phyloP scores from a whole-genome alignment of 2,113 vertebrate genomes.

The Pseudorasbora parva region DNA sequence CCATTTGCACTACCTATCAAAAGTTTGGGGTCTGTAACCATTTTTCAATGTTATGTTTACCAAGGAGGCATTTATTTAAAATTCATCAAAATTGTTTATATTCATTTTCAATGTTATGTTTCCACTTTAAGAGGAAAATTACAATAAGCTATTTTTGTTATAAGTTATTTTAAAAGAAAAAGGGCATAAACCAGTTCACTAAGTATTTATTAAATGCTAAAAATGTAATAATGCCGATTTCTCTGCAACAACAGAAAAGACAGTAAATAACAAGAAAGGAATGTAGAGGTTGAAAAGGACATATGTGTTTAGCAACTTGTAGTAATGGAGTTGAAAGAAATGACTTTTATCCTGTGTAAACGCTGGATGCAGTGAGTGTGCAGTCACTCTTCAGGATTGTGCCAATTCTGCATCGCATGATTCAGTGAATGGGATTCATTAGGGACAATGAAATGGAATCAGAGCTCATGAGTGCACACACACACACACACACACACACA shows the following conservation, averaged over 20 bases:
- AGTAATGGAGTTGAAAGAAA: slow-evolving; percentile 58
- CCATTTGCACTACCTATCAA: no score
- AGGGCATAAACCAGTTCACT: slow-evolving; percentile 42
- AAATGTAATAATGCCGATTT: slow-evolving; percentile 69
- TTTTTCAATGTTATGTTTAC: not conserved
- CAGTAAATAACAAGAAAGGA: not conserved
- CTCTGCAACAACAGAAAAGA: not conserved
- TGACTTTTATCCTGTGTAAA: slow-evolving; percentile 63
- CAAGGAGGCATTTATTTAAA: no score
- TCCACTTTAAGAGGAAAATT: slow-evolving; percentile 10
- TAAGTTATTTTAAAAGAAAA: slow-evolving; percentile 63
- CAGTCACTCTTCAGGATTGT: slow-evolving; percentile 63
- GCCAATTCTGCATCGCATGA: slow-evolving; percentile 71
- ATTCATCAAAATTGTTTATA: no score
- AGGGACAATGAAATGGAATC: slow-evolving; percentile 62
- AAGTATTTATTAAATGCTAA: slow-evolving; percentile 63
- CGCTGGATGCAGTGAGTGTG: slow-evolving; percentile 62
- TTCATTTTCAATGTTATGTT: not conserved
- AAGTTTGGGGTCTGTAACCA: no score
- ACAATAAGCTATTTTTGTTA: slow-evolving; percentile 37
- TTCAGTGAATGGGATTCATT: slow-evolving; percentile 76
- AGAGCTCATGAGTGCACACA: slow-evolving; percentile 61
- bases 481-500: slow-evolving; percentile 15
- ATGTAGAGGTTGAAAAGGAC: not conserved
- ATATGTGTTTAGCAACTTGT: slow-evolving; percentile 34